Evolutionary conservation across 2,888 invertebrate species (phyloP).

Genomic region (Synanthedon formicaeformis): DNA sequence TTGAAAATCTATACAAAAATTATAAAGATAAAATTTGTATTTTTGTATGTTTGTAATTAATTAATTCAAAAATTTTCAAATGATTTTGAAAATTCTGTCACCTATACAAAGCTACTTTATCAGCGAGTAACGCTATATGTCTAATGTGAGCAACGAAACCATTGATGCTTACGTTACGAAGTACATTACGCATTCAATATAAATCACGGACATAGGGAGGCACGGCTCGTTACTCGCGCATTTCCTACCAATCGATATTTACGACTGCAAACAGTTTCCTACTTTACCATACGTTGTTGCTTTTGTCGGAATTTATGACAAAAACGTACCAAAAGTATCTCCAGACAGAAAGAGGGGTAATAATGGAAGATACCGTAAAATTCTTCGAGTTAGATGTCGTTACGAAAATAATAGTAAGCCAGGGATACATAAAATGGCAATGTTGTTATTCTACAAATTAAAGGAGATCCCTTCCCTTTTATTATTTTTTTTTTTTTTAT

Average conservation of each 20-base stretch:
- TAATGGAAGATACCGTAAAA: background rate
- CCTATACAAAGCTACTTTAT: too few relatives aligned
- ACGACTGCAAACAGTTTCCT: background rate
- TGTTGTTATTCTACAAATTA: background rate
- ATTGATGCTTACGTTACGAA: too few relatives aligned
- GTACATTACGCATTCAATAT: background rate
- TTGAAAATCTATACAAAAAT: too few relatives aligned
- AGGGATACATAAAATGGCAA: background rate
- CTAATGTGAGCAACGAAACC: too few relatives aligned
- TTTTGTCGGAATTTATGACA: background rate
- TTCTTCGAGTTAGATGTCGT: background rate
- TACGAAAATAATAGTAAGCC: background rate
- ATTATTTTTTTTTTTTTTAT: too few relatives aligned
- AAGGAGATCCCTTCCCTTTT: background rate
- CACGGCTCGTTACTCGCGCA: conserved; percentile 1
- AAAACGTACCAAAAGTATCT: background rate
- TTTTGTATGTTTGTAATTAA: too few relatives aligned
- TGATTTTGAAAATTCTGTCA: too few relatives aligned
- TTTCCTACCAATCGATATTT: conserved; percentile 3
- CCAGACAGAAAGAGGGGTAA: background rate
- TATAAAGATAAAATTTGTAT: too few relatives aligned
- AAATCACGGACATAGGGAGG: background rate
- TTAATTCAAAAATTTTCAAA: too few relatives aligned
- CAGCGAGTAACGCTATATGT: too few relatives aligned
- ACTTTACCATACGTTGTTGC: background rate